Percentiles rank a stretch among this genome's conserved stretches.
Evolutionary conservation across 2,888 invertebrate genomes (phyloP).

Genomic region (Cheilosia impressa): DNA sequence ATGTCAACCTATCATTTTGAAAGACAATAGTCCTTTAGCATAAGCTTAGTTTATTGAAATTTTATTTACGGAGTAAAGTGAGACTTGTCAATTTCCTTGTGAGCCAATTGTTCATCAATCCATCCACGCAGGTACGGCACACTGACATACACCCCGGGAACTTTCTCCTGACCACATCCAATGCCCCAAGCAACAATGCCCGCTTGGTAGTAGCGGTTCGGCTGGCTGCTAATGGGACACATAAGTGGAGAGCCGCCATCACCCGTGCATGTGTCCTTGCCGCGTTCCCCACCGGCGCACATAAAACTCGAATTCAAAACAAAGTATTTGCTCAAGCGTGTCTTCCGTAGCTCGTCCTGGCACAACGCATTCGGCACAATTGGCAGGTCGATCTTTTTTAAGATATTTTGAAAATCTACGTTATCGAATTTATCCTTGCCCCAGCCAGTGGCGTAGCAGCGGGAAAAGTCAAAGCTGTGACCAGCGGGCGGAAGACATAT

Average conservation of each 20-base stretch:
- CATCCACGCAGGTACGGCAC: conserved; percentile 87
- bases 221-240: conserved; percentile 84
- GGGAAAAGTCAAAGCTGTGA: conserved; percentile 81
- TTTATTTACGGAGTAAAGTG: neutral
- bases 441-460: conserved; percentile 79
- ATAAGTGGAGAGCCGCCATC: conserved; percentile 92
- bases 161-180: conserved; percentile 87
- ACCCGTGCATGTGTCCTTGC: conserved; percentile 83
- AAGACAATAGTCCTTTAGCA: too few species aligned
- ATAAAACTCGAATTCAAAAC: conserved; percentile 87
- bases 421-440: conserved; percentile 79
- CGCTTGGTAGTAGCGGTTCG: conserved; percentile 77
- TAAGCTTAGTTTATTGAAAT: too few species aligned
- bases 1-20: too few species aligned
- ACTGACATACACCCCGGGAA: conserved; percentile 90
- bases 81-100: neutral
- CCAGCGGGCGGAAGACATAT: conserved; percentile 86
- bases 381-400: conserved; percentile 89
- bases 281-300: conserved; percentile 90
- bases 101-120: conserved; percentile 84
- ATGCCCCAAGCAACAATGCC: conserved; percentile 88
- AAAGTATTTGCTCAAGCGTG: conserved; percentile 88
- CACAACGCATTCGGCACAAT: conserved; percentile 85
- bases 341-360: conserved; percentile 84
- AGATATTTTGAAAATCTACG: conserved; percentile 85